Conservation (phyloP, 2,113 vertebrate species). For the human region DNA sequence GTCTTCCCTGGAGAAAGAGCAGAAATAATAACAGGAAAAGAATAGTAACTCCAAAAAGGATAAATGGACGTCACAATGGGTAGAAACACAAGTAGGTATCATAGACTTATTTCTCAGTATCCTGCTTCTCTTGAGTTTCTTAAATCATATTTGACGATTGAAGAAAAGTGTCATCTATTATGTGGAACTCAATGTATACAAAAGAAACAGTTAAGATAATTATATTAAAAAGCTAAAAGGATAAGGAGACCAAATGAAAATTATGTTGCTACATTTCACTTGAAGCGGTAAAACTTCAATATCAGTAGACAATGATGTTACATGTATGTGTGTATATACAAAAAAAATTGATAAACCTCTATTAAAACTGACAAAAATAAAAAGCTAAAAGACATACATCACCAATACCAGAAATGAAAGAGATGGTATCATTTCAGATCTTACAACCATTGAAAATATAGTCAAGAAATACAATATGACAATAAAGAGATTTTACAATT, state of each 20-base stretch:
- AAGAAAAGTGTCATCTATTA: neutral
- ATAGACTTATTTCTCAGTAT: neutral
- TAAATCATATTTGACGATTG: neutral
- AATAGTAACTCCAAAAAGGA: neutral
- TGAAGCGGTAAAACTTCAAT: neutral
- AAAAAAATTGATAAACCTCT: neutral
- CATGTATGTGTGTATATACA: neutral
- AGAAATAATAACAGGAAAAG: neutral
- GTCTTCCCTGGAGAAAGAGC: neutral
- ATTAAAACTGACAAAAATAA: neutral
- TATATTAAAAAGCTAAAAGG: neutral
- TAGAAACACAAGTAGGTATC: neutral
- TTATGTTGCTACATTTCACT: neutral
- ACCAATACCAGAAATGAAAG: too few species aligned
- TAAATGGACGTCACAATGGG: neutral
- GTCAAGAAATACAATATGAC: neutral
- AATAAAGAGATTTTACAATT: neutral
- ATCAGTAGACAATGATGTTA: neutral
- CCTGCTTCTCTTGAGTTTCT: neutral
- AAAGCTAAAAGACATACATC: neutral
- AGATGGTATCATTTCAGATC: neutral
- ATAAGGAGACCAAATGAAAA: neutral
- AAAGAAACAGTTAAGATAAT: neutral
- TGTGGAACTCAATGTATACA: neutral
- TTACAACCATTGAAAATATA: neutral